phyloP scores from a whole-genome alignment of 35 echinoderm and acorn worm species.

The Ophiothrix spiculata region DNA sequence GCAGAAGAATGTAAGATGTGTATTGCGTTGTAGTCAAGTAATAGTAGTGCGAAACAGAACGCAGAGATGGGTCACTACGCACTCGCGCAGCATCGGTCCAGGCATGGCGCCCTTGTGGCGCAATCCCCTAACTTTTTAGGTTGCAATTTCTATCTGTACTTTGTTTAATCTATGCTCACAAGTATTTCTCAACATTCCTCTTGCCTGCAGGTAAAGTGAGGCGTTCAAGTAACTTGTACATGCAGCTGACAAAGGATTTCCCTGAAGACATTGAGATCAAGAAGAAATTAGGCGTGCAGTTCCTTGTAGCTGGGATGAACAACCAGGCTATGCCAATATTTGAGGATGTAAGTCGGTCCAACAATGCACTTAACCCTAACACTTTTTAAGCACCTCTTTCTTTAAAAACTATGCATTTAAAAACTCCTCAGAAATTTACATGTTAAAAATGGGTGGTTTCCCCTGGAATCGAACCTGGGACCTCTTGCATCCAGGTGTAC shows the following conservation, averaged over 20 bases:
- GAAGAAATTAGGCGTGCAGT: conserved; percentile 63
- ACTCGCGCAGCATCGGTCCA: too few species aligned
- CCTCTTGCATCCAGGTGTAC: not conserved
- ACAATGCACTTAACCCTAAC: too few species aligned
- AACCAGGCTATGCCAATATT: conserved; percentile 55
- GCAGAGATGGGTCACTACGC: not conserved
- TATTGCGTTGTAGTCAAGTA: not conserved
- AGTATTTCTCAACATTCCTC: not conserved
- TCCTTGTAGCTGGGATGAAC: conserved; percentile 65
- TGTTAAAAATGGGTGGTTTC: not conserved
- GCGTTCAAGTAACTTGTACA: conserved; percentile 25
- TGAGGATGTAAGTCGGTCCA: conserved; percentile 45
- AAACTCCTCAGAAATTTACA: not conserved
- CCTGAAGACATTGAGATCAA: conserved; percentile 60
- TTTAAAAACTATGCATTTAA: not conserved
- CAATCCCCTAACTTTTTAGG: not conserved
- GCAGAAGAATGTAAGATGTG: too few species aligned
- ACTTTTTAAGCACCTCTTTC: not conserved
- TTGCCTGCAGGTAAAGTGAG: conserved; percentile 47
- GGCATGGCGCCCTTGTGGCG: not conserved
- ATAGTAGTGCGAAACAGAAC: not conserved
- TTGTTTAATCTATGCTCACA: not conserved
- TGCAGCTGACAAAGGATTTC: conserved; percentile 17
- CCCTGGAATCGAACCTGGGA: not conserved
- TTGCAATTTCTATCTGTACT: not conserved